These are phyloP conservation scores for Butorides virescens DNA, from an alignment of 2,113 vertebrate species.

Conservation along the genomic window DNA sequence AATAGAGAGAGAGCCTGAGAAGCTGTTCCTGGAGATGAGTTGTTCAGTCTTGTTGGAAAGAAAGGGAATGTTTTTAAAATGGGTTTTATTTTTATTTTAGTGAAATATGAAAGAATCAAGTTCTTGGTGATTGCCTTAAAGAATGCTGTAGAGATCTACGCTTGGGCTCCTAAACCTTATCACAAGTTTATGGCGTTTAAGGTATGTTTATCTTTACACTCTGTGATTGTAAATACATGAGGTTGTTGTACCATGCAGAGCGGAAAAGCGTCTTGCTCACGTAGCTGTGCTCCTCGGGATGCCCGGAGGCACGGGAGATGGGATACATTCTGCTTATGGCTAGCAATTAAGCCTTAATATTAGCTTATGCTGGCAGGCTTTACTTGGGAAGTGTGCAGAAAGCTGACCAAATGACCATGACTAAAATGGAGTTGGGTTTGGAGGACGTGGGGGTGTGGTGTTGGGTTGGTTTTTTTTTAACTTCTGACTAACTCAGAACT, in stretches of 20 bases:
- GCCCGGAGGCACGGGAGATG: neutral
- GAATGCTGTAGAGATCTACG: constrained; percentile 97
- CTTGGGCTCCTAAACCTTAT: constrained; percentile 98
- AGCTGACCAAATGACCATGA: neutral
- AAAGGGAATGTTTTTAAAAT: neutral
- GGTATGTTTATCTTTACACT: constrained; percentile 72
- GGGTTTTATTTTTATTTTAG: constrained; percentile 72
- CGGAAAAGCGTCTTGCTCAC: neutral
- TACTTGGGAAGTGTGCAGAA: neutral
- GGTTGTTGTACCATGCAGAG: neutral
- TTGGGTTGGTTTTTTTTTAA: neutral
- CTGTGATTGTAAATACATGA: neutral
- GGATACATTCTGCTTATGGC: neutral
- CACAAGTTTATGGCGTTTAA: constrained; percentile 99
- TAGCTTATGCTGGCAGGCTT: neutral
- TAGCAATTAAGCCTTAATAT: neutral
- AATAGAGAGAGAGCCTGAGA: neutral
- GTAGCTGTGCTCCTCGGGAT: neutral
- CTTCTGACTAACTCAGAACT: too few relatives aligned
- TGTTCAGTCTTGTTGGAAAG: neutral
- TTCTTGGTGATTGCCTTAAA: constrained; percentile 99
- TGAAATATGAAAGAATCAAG: constrained; percentile 98
- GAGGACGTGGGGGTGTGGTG: too few relatives aligned
- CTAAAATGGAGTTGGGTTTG: neutral
- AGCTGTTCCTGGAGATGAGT: neutral